Conservation (phyloP, 2,797 vertebrate species). For the Gallinago nigripennis region DNA sequence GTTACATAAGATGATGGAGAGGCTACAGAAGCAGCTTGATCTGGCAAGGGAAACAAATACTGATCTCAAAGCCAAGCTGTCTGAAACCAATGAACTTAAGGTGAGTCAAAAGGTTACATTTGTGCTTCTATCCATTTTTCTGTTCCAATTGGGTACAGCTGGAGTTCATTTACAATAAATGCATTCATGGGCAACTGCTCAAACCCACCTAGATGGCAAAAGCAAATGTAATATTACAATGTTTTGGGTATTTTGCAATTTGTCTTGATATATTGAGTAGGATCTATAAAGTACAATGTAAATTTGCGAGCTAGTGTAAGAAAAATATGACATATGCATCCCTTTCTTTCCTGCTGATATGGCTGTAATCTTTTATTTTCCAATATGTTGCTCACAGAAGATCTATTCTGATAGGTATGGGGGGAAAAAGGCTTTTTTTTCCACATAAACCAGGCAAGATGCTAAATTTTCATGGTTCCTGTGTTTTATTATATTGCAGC, state of each 20-base stretch:
- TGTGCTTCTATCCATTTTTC: not conserved
- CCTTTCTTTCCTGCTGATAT: not conserved
- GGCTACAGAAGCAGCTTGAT: constrained; percentile 86
- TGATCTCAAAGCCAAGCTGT: constrained; percentile 87
- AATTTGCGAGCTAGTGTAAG: not conserved
- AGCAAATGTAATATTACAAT: not conserved
- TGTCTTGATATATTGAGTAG: not conserved
- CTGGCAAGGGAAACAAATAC: constrained; percentile 76
- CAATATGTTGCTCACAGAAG: not conserved
- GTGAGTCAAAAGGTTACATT: constrained; percentile 70
- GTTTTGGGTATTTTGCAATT: not conserved
- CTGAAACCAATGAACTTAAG: constrained; percentile 89
- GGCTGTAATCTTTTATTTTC: not conserved
- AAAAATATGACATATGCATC: not conserved
- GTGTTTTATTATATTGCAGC: not conserved
- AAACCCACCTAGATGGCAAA: not conserved
- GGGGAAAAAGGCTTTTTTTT: not conserved
- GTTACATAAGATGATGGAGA: constrained; percentile 85
- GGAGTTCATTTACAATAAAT: not conserved
- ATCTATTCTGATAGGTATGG: not conserved
- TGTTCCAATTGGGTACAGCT: not conserved
- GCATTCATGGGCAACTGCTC: not conserved
- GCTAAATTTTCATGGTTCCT: not conserved
- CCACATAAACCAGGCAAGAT: not conserved
- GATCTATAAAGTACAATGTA: not conserved